Evolutionary conservation across 2,113 vertebrate genomes (phyloP).

Genomic region (Lepus americanus): DNA sequence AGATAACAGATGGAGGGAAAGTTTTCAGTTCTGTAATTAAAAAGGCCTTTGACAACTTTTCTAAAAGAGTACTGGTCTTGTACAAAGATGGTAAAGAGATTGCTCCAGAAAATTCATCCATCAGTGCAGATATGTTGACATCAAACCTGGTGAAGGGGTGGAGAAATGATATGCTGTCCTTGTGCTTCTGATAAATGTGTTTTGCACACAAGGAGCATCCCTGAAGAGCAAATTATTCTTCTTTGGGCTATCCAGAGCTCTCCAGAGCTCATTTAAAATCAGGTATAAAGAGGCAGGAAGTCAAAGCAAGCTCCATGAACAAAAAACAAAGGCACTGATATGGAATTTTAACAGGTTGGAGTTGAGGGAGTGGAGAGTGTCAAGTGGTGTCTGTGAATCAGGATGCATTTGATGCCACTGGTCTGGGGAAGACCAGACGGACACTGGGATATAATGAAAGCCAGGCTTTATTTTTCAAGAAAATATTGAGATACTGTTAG

Average conservation of each 20-base stretch:
- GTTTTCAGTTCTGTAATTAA: neutral
- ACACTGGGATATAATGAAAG: constrained; percentile 66
- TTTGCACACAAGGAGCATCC: neutral
- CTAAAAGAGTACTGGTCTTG: constrained; percentile 23
- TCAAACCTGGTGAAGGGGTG: constrained; percentile 33
- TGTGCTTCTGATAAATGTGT: constrained; percentile 38
- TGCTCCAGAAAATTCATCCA: constrained; percentile 28
- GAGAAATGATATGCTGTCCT: neutral
- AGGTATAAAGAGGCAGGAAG: neutral
- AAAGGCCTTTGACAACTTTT: constrained; percentile 11
- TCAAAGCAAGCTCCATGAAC: constrained; percentile 33
- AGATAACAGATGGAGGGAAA: neutral
- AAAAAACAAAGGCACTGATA: neutral
- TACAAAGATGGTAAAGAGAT: neutral
- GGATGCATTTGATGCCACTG: constrained; percentile 74
- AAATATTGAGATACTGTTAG: constrained; percentile 37
- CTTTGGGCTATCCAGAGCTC: neutral
- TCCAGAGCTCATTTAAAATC: constrained; percentile 28
- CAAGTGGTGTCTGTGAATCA: constrained; percentile 62
- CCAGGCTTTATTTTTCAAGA: constrained; percentile 26
- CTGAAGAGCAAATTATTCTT: constrained; percentile 7
- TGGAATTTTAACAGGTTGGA: constrained; percentile 51
- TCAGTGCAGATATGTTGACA: neutral
- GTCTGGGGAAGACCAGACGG: constrained; percentile 68
- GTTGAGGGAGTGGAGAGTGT: constrained; percentile 76